Conservation (phyloP, 1,140 invertebrate genomes). For the Ericerus pela region DNA sequence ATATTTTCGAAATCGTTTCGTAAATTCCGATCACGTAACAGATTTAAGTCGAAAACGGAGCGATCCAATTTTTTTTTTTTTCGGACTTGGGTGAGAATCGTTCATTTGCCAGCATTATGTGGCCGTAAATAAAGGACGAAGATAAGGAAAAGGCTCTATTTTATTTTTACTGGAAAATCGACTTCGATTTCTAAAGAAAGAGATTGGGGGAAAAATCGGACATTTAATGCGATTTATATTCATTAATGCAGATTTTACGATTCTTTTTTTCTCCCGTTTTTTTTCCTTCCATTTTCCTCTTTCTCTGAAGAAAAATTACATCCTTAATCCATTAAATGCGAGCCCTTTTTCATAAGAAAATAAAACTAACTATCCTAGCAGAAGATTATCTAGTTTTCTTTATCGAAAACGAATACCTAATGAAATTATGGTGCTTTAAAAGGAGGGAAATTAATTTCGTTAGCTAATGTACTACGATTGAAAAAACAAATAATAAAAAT, state of each 20-base stretch:
- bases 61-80: constrained; percentile 8
- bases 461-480: too few species aligned
- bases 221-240: constrained; percentile 3
- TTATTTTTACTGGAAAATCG: neutral
- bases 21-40: constrained; percentile 6
- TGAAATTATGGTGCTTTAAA: neutral
- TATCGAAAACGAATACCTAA: too few species aligned
- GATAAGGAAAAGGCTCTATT: constrained; percentile 2
- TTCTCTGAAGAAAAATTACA: too few species aligned
- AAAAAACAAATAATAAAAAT: too few species aligned
- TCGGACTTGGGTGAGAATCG: constrained; percentile 9
- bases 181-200: neutral
- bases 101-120: neutral
- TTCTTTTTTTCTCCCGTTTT: too few species aligned
- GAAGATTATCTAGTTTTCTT: too few species aligned
- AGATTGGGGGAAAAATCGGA: too few species aligned
- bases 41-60: constrained; percentile 6
- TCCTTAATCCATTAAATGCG: too few species aligned
- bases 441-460: too few species aligned
- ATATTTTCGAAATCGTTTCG: neutral
- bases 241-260: neutral
- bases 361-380: too few species aligned
- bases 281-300: too few species aligned
- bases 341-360: too few species aligned
- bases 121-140: neutral